phyloP scores from a whole-genome alignment of 2,113 vertebrate genomes.

The Thomomys bottae region DNA sequence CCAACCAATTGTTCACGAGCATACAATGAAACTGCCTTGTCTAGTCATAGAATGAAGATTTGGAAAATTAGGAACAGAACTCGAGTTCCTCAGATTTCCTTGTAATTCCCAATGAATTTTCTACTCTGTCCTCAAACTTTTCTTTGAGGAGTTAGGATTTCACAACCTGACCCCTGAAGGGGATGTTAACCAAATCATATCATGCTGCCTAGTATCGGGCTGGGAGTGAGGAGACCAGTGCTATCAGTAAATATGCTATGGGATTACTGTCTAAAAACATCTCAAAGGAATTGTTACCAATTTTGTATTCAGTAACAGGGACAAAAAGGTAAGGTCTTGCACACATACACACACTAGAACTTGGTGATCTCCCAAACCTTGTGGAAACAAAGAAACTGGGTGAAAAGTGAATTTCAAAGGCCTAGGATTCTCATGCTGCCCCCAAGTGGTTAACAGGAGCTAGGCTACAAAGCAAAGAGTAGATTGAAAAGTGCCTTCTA shows the following conservation, averaged over 20 bases:
- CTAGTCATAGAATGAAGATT: slow-evolving; percentile 2
- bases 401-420: background rate
- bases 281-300: background rate
- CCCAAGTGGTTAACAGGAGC: background rate
- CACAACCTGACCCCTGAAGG: slow-evolving; percentile 11
- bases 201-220: background rate
- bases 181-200: slow-evolving; percentile 2
- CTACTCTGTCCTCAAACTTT: slow-evolving; percentile 19
- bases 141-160: slow-evolving; percentile 48
- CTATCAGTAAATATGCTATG: background rate
- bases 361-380: background rate
- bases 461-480: background rate
- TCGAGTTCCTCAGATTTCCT: slow-evolving; percentile 9
- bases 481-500: background rate
- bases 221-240: background rate
- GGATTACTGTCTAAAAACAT: background rate
- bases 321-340: background rate
- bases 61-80: slow-evolving; percentile 43
- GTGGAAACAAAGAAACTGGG: background rate
- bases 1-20: slow-evolving; percentile 19
- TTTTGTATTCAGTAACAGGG: background rate
- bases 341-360: background rate
- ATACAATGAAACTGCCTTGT: slow-evolving; percentile 24
- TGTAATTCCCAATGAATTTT: slow-evolving; percentile 18
- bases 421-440: background rate